Base-by-base conservation (phyloP, 2,113 vertebrate species). In the Nansenia antarctica region DNA sequence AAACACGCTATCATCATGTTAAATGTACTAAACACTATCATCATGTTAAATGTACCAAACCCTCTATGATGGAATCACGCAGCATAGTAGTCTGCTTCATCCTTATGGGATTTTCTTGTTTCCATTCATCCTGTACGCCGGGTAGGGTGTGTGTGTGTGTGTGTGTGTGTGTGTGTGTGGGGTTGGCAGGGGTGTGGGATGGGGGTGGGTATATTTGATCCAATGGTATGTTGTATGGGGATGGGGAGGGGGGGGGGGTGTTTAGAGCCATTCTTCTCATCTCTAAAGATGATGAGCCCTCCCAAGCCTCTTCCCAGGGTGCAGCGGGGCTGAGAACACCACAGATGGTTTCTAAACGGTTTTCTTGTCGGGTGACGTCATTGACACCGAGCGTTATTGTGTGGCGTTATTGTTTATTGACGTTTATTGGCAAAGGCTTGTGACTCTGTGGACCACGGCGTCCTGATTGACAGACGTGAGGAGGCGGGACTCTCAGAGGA, bases 341-440 rank as follows among this genome's bases (percentile, higher is more conserved):
- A 57, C 12, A 27, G 55, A 58, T 12, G 26, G 55, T 45, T 49
- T 22, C 20, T 6, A 81, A 74, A 82, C 82, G 87, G 11, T 89
- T 68, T n/a, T n/a, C n/a, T n/a, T n/a, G n/a, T n/a, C n/a, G n/a
- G n/a, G n/a, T n/a, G n/a, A n/a, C n/a, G n/a, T n/a, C n/a, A n/a
- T n/a, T n/a, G n/a, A n/a, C n/a, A n/a, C n/a, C n/a, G n/a, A n/a
- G n/a, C n/a, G n/a, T n/a, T n/a, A n/a, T n/a, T n/a, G n/a, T n/a
- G n/a, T n/a, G n/a, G n/a, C n/a, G n/a, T n/a, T n/a, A n/a, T n/a
- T n/a, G n/a, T n/a, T n/a, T n/a, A n/a, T n/a, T n/a, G n/a, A n/a
- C n/a, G n/a, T n/a, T n/a, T n/a, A n/a, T n/a, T n/a, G n/a, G n/a
- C n/a, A n/a, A n/a, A n/a, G n/a, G n/a, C n/a, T n/a, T n/a, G n/a